A percentile compares a stretch with the other conserved stretches of the same genome.
These are phyloP conservation scores for Melanerpes formicivorus DNA, from an alignment of 2,113 vertebrate genomes.

Conservation along the genomic window DNA sequence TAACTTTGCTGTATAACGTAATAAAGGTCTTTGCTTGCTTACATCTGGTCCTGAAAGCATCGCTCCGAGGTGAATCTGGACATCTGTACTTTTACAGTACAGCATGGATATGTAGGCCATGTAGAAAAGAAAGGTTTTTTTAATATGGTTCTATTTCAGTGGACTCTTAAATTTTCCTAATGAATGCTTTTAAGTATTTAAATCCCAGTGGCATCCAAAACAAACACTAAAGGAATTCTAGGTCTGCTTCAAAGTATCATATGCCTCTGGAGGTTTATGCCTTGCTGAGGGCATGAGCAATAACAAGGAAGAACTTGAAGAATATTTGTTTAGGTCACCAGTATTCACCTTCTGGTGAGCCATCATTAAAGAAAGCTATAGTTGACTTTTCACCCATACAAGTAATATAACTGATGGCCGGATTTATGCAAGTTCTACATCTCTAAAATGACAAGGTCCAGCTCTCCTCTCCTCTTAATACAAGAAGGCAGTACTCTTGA, in stretches of 20 bases:
- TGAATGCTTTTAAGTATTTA: neutral
- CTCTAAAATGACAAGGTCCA: neutral
- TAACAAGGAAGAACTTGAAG: neutral
- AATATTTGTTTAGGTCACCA: neutral
- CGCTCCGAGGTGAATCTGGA: too few relatives aligned
- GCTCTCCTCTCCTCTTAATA: neutral
- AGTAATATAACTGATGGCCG: neutral
- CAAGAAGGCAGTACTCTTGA: neutral
- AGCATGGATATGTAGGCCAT: neutral
- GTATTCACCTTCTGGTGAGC: neutral
- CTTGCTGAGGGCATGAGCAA: neutral
- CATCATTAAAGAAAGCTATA: neutral
- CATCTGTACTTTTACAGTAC: too few relatives aligned
- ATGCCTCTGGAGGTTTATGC: neutral
- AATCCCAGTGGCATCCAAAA: neutral
- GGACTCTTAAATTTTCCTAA: neutral
- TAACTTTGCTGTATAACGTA: too few relatives aligned
- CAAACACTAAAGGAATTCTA: neutral
- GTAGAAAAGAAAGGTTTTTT: neutral
- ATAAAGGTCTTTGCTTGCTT: too few relatives aligned
- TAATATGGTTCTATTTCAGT: neutral
- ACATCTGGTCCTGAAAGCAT: too few relatives aligned
- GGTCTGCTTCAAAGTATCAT: neutral
- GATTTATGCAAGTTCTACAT: neutral
- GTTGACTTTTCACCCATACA: neutral